phyloP scores from a whole-genome alignment of 2,113 vertebrate genomes.

The Cephalopterus ornatus region DNA sequence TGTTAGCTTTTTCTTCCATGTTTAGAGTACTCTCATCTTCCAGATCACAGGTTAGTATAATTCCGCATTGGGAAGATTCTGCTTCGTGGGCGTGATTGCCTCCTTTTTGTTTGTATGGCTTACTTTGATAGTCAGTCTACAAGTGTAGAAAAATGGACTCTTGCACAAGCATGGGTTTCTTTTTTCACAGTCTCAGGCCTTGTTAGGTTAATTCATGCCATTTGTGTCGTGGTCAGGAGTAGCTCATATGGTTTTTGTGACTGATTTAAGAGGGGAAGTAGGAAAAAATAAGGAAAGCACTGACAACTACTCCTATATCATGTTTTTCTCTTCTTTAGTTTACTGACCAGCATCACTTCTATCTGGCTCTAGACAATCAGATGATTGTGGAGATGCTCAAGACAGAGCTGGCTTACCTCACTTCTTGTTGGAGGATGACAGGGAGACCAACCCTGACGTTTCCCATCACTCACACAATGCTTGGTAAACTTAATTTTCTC shows the following conservation, averaged over 20 bases:
- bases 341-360: constrained; percentile 97
- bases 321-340: constrained; percentile 78
- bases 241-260: background rate
- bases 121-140: background rate
- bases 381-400: constrained; percentile 99
- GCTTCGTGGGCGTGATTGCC: background rate
- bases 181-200: background rate
- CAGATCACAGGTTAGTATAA: background rate
- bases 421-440: constrained; percentile 96
- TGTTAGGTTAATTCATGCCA: background rate
- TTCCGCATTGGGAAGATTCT: background rate
- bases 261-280: background rate
- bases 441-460: constrained; percentile 93
- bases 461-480: constrained; percentile 93
- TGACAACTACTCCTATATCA: background rate
- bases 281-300: background rate
- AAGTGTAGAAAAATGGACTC: background rate
- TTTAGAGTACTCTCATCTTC: background rate
- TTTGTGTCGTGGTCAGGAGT: background rate
- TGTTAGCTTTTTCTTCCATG: background rate
- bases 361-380: constrained; percentile 95
- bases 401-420: constrained; percentile 92
- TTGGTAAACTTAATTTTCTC: constrained; percentile 73
- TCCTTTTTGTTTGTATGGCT: background rate
- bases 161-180: background rate